Evolutionary conservation across 2,888 invertebrate genomes (phyloP).

Genomic region (Exocentrus adspersus): DNA sequence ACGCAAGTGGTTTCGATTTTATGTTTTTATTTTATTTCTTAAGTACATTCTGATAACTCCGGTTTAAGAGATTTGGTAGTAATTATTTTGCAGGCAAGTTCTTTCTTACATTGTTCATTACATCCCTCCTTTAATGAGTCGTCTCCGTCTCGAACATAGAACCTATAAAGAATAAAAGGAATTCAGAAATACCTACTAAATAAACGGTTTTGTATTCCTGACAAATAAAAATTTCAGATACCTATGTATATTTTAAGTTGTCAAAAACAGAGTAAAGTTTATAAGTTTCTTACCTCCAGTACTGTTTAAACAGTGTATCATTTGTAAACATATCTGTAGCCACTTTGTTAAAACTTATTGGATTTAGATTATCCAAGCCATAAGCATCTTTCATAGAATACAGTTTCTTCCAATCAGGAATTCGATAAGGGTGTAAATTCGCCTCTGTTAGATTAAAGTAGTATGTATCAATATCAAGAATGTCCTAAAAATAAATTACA

Average conservation of each 20-base stretch:
- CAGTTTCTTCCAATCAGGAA: conserved; percentile 78
- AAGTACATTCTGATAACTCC: not conserved
- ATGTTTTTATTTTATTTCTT: not conserved
- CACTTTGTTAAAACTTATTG: conserved; percentile 71
- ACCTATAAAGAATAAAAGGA: conserved; percentile 36
- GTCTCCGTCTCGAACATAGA: conserved; percentile 46
- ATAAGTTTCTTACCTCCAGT: conserved; percentile 56
- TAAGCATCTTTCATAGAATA: conserved; percentile 80
- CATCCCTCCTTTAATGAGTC: conserved; percentile 45
- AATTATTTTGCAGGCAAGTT: conserved; percentile 45
- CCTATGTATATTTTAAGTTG: too few species aligned
- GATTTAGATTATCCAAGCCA: conserved; percentile 69
- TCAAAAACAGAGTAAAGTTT: too few species aligned
- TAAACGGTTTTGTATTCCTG: too few species aligned
- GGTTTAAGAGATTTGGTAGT: conserved; percentile 33
- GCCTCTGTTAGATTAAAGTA: conserved; percentile 81
- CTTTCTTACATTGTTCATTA: conserved; percentile 42
- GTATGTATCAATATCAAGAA: conserved; percentile 76
- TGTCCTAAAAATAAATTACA: conserved; percentile 64
- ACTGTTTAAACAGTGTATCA: conserved; percentile 62
- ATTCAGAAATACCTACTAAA: too few species aligned
- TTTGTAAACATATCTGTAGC: conserved; percentile 69
- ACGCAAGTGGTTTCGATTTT: too few species aligned
- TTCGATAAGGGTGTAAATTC: conserved; percentile 66
- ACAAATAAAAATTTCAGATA: too few species aligned